phyloP scores from a whole-genome alignment of 2,113 vertebrate genomes.

The Hemichromis elongatus region DNA sequence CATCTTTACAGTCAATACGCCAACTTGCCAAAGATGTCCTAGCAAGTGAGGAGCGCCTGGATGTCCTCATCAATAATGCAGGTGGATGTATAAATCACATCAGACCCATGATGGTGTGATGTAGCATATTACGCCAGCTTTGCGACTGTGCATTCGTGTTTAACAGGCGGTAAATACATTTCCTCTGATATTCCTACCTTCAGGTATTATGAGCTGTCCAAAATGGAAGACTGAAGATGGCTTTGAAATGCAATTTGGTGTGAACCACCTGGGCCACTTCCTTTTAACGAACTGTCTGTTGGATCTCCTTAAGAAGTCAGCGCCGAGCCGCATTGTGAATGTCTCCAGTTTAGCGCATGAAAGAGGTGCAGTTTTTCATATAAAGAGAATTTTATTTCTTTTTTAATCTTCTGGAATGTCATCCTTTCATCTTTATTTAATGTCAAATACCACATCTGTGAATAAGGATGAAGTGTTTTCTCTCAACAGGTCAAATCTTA shows the following conservation, averaged over 20 bases:
- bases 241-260: constrained; percentile 75
- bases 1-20: constrained; percentile 52
- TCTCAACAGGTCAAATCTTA: constrained; percentile 58
- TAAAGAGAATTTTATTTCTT: background rate
- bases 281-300: constrained; percentile 61
- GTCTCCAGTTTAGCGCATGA: constrained; percentile 68
- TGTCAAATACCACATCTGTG: background rate
- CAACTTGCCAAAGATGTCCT: constrained; percentile 39
- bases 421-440: background rate
- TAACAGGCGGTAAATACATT: background rate
- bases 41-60: constrained; percentile 52
- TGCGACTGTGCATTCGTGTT: background rate
- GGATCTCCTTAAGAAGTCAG: constrained; percentile 66
- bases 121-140: background rate
- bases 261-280: constrained; percentile 74
- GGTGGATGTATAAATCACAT: constrained; percentile 6
- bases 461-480: background rate
- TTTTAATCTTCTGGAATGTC: background rate
- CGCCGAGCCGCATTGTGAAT: constrained; percentile 61
- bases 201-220: constrained; percentile 68
- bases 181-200: background rate
- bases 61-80: constrained; percentile 67
- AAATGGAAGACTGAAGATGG: constrained; percentile 70
- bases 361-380: constrained; percentile 32
- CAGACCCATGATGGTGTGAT: background rate